phyloP scores from a whole-genome alignment of 1,140 invertebrate species.

The Drosophila rufa region DNA sequence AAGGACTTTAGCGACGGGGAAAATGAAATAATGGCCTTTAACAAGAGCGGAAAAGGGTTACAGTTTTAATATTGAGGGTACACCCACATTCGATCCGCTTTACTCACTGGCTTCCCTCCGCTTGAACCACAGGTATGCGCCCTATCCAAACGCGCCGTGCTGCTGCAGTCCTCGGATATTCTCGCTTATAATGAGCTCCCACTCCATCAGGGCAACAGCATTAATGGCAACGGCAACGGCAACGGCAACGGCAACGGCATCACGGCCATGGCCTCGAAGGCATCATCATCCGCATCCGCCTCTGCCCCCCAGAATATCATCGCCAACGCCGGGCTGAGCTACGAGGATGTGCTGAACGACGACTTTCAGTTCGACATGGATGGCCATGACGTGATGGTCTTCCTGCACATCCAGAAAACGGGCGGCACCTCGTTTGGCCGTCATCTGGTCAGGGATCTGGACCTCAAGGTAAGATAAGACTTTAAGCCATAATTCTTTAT shows the following conservation, averaged over 20 bases:
- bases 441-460: constrained; percentile 97
- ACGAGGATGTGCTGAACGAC: constrained; percentile 93
- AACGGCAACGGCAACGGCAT: constrained; percentile 32
- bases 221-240: constrained; percentile 36
- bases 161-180: constrained; percentile 80
- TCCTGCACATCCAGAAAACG: constrained; percentile 98
- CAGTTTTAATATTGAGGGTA: neutral
- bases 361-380: constrained; percentile 95
- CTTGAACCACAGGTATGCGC: constrained; percentile 88
- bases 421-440: constrained; percentile 96
- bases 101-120: constrained; percentile 32
- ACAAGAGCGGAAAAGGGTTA: neutral
- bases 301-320: constrained; percentile 80
- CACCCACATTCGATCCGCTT: constrained; percentile 1
- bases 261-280: constrained; percentile 34
- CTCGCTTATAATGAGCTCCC: constrained; percentile 78
- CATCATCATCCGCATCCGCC: constrained; percentile 18
- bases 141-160: constrained; percentile 87
- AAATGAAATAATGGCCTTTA: constrained; percentile 59
- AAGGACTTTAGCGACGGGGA: constrained; percentile 37
- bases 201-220: constrained; percentile 57
- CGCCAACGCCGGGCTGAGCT: constrained; percentile 88
- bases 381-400: constrained; percentile 98
- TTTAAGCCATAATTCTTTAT: neutral
- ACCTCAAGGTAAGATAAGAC: constrained; percentile 88